These are phyloP conservation scores for Epirrita christyi DNA, from an alignment of 2,888 invertebrate species.

Conservation along the genomic window DNA sequence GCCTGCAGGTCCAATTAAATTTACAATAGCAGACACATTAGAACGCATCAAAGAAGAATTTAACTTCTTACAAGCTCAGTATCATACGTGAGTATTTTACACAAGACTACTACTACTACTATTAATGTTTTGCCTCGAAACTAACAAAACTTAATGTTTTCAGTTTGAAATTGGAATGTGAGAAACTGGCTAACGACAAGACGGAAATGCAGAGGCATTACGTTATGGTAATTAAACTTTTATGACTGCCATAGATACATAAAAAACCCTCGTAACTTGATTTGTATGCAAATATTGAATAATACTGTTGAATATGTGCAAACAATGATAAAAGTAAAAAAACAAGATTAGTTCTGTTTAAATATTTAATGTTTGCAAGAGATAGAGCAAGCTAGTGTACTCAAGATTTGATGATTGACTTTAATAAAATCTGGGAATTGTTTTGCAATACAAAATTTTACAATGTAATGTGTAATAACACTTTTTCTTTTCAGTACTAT, in stretches of 20 bases:
- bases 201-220: conserved; percentile 99
- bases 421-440: conserved; percentile 23
- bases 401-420: conserved; percentile 31
- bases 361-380: conserved; percentile 47
- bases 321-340: conserved; percentile 44
- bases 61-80: conserved; percentile 97
- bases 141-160: conserved; percentile 44
- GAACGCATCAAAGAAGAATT: conserved; percentile 98
- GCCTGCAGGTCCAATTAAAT: conserved; percentile 96
- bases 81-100: conserved; percentile 92
- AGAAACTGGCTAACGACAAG: conserved; percentile 98
- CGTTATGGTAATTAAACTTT: conserved; percentile 92
- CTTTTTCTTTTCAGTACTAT: conserved; percentile 92
- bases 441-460: conserved; percentile 14
- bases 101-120: not conserved
- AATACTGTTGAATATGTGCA: conserved; percentile 39
- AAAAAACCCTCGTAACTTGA: conserved; percentile 42
- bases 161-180: conserved; percentile 98
- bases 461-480: not conserved
- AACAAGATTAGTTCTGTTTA: conserved; percentile 42
- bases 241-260: conserved; percentile 37
- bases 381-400: conserved; percentile 38
- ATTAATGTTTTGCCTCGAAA: conserved; percentile 12
- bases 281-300: conserved; percentile 47
- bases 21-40: conserved; percentile 96